Evolutionary conservation across 2,113 vertebrate species (phyloP).

Genomic region (Ceratotherium simum): DNA sequence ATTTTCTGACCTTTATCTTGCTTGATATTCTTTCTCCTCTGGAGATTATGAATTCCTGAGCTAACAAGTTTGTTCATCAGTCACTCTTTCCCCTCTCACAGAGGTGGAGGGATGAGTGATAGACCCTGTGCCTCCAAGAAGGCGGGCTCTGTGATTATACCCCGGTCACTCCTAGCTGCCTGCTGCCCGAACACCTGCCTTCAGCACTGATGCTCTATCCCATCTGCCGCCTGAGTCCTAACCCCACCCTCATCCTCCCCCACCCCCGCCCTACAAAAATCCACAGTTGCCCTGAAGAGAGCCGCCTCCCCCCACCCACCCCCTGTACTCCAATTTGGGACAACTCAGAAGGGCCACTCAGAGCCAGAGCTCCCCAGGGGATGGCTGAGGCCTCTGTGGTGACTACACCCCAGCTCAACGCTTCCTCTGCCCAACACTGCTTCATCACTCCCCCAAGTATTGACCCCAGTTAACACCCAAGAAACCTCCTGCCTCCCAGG

Average conservation of each 20-base stretch:
- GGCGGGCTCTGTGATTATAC: rapidly evolving
- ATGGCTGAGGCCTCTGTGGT: not conserved
- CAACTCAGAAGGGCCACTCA: not conserved
- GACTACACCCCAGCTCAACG: rapidly evolving
- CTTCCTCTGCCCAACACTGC: not conserved
- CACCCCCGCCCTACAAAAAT: not conserved
- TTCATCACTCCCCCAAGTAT: not conserved
- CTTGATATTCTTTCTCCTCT: not conserved
- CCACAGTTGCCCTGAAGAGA: not conserved
- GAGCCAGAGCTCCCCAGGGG: too few species aligned
- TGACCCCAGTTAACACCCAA: not conserved
- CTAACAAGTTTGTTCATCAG: too few species aligned
- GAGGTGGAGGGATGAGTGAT: rapidly evolving
- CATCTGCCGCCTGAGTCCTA: not conserved
- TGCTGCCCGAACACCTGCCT: rapidly evolving
- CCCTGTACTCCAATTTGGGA: too few species aligned
- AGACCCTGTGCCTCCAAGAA: not conserved
- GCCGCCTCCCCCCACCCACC: rapidly evolving
- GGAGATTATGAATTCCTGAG: not conserved
- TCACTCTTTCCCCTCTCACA: too few species aligned
- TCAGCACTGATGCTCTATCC: not conserved
- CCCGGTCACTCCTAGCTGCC: rapidly evolving
- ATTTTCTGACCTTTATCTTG: not conserved
- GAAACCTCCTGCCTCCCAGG: not conserved
- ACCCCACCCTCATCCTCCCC: too few species aligned